These are phyloP conservation scores for Dicentrarchus labrax DNA, from an alignment of 2,113 vertebrate species.

Conservation along the genomic window DNA sequence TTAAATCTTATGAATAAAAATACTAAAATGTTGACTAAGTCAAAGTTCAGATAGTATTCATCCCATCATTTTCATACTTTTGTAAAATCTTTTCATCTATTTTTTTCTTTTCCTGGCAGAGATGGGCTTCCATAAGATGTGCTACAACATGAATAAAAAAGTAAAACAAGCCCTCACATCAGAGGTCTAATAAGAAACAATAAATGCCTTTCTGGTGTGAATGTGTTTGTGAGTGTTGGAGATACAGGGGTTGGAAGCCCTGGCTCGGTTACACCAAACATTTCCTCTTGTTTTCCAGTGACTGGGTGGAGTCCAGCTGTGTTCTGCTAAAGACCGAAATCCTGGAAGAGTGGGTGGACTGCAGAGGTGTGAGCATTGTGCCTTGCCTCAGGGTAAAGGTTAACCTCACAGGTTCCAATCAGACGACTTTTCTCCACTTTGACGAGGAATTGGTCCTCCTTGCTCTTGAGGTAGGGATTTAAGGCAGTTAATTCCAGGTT, in stretches of 20 bases:
- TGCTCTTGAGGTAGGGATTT: conserved; percentile 81
- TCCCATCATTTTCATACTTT: too few species aligned
- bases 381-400: conserved; percentile 86
- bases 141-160: background rate
- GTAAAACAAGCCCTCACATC: background rate
- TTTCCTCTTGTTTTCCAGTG: conserved; percentile 71
- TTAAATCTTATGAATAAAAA: background rate
- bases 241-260: background rate
- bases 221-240: background rate
- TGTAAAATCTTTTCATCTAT: too few species aligned
- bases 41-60: background rate
- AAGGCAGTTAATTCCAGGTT: conserved; percentile 12
- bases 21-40: too few species aligned
- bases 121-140: background rate
- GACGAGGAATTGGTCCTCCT: conserved; percentile 84
- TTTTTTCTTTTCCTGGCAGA: background rate
- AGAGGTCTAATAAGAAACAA: background rate
- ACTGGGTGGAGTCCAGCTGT: conserved; percentile 83
- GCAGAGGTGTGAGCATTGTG: conserved; percentile 76
- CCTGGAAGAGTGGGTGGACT: conserved; percentile 82
- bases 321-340: conserved; percentile 75
- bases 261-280: background rate
- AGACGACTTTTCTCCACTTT: conserved; percentile 80
- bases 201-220: background rate
- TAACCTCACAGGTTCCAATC: conserved; percentile 77